Percentiles rank a stretch among this genome's conserved stretches.
Conservation (phyloP, 2,797 vertebrate species). For the Leuciscus waleckii region DNA sequence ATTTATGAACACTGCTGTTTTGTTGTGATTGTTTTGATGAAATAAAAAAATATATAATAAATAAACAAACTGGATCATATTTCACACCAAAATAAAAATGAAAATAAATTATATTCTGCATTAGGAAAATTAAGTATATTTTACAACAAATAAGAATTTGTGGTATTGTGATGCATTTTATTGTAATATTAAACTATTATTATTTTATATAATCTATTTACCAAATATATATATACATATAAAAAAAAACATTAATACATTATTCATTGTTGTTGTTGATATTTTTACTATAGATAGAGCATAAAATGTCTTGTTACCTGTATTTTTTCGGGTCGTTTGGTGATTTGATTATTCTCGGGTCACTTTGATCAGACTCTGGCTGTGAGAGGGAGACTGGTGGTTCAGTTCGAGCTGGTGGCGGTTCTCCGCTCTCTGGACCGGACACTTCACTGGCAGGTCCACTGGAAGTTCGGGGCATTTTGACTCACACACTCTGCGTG, state of each 20-base stretch:
- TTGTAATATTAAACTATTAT: too few species aligned
- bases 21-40: background rate
- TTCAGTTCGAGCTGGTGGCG: conserved; percentile 39
- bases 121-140: too few species aligned
- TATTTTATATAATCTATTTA: too few species aligned
- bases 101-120: too few species aligned
- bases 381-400: background rate
- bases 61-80: too few species aligned
- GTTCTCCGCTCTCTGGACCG: conserved; percentile 67
- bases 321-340: conserved; percentile 95
- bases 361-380: conserved; percentile 51
- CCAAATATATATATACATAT: too few species aligned
- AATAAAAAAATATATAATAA: too few species aligned
- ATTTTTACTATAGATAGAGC: background rate
- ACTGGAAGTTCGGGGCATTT: conserved; percentile 79
- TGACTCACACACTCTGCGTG: conserved; percentile 21
- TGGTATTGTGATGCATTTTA: background rate
- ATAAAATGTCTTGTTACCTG: conserved; percentile 76
- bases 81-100: too few species aligned
- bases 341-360: conserved; percentile 86
- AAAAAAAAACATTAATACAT: too few species aligned
- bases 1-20: background rate
- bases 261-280: background rate
- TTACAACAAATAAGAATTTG: too few species aligned
- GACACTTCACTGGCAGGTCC: conserved; percentile 59